Evolutionary conservation across 2,888 invertebrate genomes (phyloP).

Genomic region (Octonoba sinensis): DNA sequence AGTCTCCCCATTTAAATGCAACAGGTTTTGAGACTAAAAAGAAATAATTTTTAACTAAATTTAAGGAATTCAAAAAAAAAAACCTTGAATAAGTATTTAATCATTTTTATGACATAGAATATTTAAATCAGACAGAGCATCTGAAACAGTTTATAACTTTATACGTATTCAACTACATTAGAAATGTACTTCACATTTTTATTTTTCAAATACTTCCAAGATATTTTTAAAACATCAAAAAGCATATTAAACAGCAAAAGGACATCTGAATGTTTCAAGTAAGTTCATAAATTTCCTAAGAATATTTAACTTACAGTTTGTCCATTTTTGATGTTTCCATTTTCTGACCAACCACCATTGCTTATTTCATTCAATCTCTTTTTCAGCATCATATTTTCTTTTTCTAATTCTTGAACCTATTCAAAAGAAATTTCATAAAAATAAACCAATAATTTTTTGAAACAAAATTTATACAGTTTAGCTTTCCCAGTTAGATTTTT

Average conservation of each 20-base stretch:
- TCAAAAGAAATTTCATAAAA: background rate
- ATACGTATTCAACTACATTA: too few species aligned
- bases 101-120: too few species aligned
- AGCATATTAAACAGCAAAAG: background rate
- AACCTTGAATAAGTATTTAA: too few species aligned
- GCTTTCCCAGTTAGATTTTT: too few species aligned
- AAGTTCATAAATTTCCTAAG: background rate
- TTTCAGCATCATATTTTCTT: constrained; percentile 48
- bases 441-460: background rate
- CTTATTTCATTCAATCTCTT: constrained; percentile 37
- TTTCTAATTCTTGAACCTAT: constrained; percentile 80
- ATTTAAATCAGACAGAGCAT: too few species aligned
- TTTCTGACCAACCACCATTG: constrained; percentile 24
- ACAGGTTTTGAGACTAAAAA: constrained; percentile 28
- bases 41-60: background rate
- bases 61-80: too few species aligned
- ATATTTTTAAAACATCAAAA: background rate
- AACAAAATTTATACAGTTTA: too few species aligned
- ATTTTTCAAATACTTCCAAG: too few species aligned
- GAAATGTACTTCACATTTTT: too few species aligned
- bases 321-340: constrained; percentile 40
- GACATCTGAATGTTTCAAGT: background rate
- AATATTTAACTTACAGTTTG: constrained; percentile 28
- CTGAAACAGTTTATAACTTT: too few species aligned
- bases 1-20: constrained; percentile 45